phyloP scores from a whole-genome alignment of 1,140 invertebrate genomes.

The Camponotus pennsylvanicus region DNA sequence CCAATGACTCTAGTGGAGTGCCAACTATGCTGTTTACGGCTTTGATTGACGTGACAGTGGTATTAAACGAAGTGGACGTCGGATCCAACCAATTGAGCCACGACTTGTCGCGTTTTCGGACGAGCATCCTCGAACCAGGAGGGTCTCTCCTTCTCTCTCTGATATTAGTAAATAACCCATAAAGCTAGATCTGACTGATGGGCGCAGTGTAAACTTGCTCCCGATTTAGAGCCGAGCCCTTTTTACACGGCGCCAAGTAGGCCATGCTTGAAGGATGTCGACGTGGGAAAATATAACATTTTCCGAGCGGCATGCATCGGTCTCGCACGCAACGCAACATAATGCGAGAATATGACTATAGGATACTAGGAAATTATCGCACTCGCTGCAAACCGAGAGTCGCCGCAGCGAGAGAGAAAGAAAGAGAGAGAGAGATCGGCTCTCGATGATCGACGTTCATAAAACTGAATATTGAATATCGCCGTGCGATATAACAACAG shows the following conservation, averaged over 20 bases:
- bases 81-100: slow-evolving; percentile 3
- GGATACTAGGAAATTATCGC: slow-evolving; percentile 67
- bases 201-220: slow-evolving; percentile 73
- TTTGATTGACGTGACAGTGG: background rate
- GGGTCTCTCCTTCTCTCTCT: too few species aligned
- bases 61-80: background rate
- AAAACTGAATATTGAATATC: background rate
- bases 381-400: background rate
- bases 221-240: slow-evolving; percentile 77
- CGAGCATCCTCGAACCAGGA: slow-evolving; percentile 6
- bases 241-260: slow-evolving; percentile 76
- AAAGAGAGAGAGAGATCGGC: too few species aligned
- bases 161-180: slow-evolving; percentile 70
- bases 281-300: slow-evolving; percentile 74
- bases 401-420: slow-evolving; percentile 2
- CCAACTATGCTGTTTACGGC: background rate
- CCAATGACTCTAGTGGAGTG: background rate
- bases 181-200: slow-evolving; percentile 71
- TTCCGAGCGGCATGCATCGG: slow-evolving; percentile 63
- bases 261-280: slow-evolving; percentile 72
- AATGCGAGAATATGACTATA: slow-evolving; percentile 17
- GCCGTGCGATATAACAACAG: background rate
- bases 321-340: slow-evolving; percentile 34
- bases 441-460: background rate
- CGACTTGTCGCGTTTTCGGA: slow-evolving; percentile 10